Percentiles rank a stretch among this genome's conserved stretches.
Conservation (phyloP, 2,113 vertebrate species). For the Silurus meridionalis region DNA sequence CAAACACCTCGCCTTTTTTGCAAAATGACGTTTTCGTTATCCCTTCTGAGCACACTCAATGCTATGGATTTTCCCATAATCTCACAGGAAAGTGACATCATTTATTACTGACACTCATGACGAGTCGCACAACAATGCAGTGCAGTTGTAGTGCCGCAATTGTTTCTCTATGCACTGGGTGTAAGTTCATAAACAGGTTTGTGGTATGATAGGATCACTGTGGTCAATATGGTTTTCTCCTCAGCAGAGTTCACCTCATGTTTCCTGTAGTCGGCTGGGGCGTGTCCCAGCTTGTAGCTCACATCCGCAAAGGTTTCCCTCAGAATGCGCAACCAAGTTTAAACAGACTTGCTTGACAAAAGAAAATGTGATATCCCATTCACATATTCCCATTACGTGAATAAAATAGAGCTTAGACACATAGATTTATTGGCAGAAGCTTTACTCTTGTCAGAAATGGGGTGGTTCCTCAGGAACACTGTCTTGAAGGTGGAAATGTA, state of each 20-base stretch:
- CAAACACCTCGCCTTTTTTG: not conserved
- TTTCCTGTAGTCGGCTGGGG: not conserved
- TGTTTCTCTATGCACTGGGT: not conserved
- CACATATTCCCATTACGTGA: not conserved
- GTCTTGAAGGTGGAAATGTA: not conserved
- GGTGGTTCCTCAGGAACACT: not conserved
- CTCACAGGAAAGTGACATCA: slow-evolving; percentile 30
- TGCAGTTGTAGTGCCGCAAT: not conserved
- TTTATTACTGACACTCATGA: not conserved
- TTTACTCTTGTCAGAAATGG: not conserved
- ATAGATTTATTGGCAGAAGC: not conserved
- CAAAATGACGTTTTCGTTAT: not conserved
- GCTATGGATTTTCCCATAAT: slow-evolving; percentile 14
- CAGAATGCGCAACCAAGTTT: not conserved
- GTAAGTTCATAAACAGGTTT: not conserved
- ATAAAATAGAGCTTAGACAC: not conserved
- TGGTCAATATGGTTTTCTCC: not conserved
- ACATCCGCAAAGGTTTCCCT: not conserved
- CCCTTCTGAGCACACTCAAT: not conserved
- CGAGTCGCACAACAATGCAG: not conserved
- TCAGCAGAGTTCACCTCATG: not conserved
- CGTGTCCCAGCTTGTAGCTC: not conserved
- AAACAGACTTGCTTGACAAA: not conserved
- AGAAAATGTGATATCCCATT: not conserved
- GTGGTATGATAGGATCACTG: not conserved